Conservation (phyloP, 2,797 vertebrate species). For the Hypotaenidia philippensis region DNA sequence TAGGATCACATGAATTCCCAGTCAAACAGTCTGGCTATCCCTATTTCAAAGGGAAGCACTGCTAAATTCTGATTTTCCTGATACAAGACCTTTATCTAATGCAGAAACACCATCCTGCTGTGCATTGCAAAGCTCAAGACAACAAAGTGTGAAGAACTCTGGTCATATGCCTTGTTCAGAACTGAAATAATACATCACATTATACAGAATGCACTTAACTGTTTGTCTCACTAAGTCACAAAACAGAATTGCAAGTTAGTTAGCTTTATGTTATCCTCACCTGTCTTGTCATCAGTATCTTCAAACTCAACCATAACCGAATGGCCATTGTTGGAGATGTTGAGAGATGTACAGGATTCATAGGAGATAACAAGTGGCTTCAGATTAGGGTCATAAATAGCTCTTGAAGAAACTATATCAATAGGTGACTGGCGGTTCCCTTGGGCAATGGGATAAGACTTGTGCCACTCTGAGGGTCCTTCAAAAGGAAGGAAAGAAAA, state of each 20-base stretch:
- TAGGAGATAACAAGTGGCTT: conserved; percentile 87
- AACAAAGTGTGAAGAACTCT: not conserved
- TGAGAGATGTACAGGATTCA: conserved; percentile 88
- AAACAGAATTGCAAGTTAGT: not conserved
- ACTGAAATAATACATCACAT: not conserved
- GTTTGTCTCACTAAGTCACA: not conserved
- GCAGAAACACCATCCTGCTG: not conserved
- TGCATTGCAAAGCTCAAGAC: not conserved
- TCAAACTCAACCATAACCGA: conserved; percentile 95
- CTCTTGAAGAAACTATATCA: conserved; percentile 87
- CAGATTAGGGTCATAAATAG: conserved; percentile 86
- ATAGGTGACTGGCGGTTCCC: conserved; percentile 94
- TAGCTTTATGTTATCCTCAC: conserved; percentile 72
- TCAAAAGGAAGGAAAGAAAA: not conserved
- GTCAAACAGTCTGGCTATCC: not conserved
- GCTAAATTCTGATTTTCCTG: not conserved
- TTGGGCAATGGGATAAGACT: conserved; percentile 89
- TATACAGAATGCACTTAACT: not conserved
- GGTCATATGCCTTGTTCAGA: not conserved
- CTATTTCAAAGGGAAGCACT: not conserved
- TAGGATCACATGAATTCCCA: not conserved
- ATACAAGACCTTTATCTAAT: not conserved
- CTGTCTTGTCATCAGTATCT: conserved; percentile 90
- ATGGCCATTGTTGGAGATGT: conserved; percentile 93
- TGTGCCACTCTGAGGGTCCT: conserved; percentile 93